Evolutionary conservation across 2,888 invertebrate genomes (phyloP).

Genomic region (Xestia rhomboidea): DNA sequence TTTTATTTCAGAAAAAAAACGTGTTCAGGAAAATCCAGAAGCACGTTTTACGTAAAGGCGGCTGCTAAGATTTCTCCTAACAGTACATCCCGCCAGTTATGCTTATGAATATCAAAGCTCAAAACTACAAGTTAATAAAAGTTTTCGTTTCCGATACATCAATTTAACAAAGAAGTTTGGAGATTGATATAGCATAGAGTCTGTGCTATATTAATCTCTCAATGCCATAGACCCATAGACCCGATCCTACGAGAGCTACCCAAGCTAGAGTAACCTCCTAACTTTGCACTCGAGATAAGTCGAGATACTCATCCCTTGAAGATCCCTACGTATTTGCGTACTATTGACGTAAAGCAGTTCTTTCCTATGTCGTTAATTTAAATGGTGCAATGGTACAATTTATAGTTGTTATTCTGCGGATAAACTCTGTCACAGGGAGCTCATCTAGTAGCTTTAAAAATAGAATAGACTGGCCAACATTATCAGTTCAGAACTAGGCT

Average conservation of each 20-base stretch:
- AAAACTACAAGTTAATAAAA: background rate
- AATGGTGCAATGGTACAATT: too few species aligned
- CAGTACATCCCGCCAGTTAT: background rate
- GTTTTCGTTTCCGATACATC: background rate
- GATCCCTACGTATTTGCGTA: constrained; percentile 17
- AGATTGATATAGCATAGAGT: background rate
- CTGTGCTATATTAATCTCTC: too few species aligned
- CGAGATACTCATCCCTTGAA: background rate
- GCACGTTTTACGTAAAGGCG: background rate
- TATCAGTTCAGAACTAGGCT: background rate
- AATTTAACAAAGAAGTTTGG: background rate
- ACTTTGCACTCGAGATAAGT: background rate
- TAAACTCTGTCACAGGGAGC: background rate
- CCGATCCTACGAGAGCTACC: background rate
- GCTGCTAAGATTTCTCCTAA: background rate
- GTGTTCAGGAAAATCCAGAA: background rate
- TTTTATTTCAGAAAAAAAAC: background rate
- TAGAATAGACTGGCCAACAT: background rate
- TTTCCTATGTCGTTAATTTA: constrained; percentile 42
- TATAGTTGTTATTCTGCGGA: too few species aligned
- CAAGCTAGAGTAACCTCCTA: too few species aligned
- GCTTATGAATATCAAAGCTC: background rate
- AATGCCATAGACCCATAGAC: too few species aligned
- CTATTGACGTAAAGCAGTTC: constrained; percentile 34
- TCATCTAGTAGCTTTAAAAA: background rate